Base-by-base conservation (phyloP, 2,797 vertebrate species). In the Darevskia nairensis region DNA sequence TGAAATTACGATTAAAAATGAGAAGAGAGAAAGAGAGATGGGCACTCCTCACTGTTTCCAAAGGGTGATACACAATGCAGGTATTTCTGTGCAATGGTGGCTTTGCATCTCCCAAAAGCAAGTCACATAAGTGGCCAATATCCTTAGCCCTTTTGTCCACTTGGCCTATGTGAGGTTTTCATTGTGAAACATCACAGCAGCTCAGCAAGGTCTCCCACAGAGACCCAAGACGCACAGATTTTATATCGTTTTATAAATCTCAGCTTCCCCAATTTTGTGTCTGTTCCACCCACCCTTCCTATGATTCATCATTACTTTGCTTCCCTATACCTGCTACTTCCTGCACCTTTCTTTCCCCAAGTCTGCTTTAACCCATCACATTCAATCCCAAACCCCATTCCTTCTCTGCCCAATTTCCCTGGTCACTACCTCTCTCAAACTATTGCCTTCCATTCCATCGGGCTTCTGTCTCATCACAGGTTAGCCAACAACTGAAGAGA, bases 91-190 rank as follows among this genome's bases (percentile, higher is more conserved):
- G 6, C 2, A 74, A 41, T 46, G 17, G 39, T 1, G 8, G 83
- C 64, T 80, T 82, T 89, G 89, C 87, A 4, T 55, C n/a, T 46
- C 23, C 64, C 75, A 80, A 19, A 44, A 44, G 44, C 35, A n/a
- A 44, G n/a, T 11, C 41, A 46, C 25, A 27, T 55, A 46, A 21
- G 83, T 6, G 41, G 72, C 6, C 19, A 64, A 8, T 78, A 86
- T 4, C 59, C 19, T n/a, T 2, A 44, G 19, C 59, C 35, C 32
- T 41, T 25, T 61, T 41, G 9, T 61, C 6, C 23, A 32, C 71
- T 35, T 35, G 59, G 9, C 10, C 50, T 7, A 35, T 3, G 55
- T 19, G 27, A 41, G 46, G 17, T 11, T 64, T 76, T 75, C 50
- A 77, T n/a, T 44, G 32, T 6, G 69, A 39, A 32, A 41, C 71